A percentile compares a stretch with the other conserved stretches of the same genome.
Evolutionary conservation across 53 echinoderm and acorn worm genomes (phyloP).

Genomic region (Henricia sp.): DNA sequence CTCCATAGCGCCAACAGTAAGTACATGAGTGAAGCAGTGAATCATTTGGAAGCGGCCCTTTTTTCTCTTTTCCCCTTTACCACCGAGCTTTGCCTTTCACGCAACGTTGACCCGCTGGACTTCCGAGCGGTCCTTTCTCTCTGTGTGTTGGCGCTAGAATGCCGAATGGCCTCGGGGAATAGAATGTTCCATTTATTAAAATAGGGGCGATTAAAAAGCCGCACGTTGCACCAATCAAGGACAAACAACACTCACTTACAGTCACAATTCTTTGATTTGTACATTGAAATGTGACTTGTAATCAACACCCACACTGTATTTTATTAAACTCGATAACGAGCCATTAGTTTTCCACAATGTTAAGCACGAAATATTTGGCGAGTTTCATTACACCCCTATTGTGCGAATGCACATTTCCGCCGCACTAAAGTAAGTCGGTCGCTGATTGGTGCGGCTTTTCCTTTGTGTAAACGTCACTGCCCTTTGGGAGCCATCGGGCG

Average conservation of each 20-base stretch:
- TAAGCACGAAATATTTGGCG: too few relatives aligned
- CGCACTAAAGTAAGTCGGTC: slow-evolving; percentile 54
- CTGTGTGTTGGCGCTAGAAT: slow-evolving; percentile 65
- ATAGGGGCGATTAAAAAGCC: slow-evolving; percentile 5
- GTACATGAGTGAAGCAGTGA: slow-evolving; percentile 57
- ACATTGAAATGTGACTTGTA: too few relatives aligned
- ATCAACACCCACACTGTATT: too few relatives aligned
- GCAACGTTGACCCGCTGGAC: slow-evolving; percentile 69
- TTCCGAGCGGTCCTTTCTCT: slow-evolving; percentile 73
- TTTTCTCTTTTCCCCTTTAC: slow-evolving; percentile 48
- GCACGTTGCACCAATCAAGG: neutral
- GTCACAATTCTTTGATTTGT: neutral
- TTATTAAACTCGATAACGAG: too few relatives aligned
- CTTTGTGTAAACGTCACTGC: slow-evolving; percentile 99
- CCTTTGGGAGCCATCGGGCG: slow-evolving; percentile 99
- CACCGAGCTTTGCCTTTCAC: slow-evolving; percentile 64
- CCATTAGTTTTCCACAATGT: too few relatives aligned
- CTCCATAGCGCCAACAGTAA: slow-evolving; percentile 49
- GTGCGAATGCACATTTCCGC: slow-evolving; percentile 66
- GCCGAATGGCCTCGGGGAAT: slow-evolving; percentile 58
- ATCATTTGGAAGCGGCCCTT: slow-evolving; percentile 63
- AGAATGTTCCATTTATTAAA: slow-evolving; percentile 43
- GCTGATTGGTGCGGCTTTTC: slow-evolving; percentile 99
- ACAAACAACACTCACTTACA: neutral
- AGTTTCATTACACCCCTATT: slow-evolving; percentile 60